Base-by-base conservation (phyloP, 2,797 vertebrate genomes). In the Anguilla pacifica region DNA sequence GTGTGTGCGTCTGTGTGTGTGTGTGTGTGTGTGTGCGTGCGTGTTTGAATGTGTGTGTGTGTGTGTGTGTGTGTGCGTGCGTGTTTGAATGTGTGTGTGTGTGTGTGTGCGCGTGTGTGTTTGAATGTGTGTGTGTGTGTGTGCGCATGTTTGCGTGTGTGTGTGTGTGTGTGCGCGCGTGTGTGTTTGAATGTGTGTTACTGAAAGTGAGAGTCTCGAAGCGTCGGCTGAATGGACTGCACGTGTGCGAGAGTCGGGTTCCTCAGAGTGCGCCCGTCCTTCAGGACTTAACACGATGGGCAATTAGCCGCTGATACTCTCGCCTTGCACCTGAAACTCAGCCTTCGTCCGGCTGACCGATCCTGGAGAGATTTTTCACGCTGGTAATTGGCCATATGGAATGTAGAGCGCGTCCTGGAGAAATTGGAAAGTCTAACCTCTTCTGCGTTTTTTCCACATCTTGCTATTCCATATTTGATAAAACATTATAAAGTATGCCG, bases 401-500 rank as follows among this genome's bases (percentile, higher is more conserved):
- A 85, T 88, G 86, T 86, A 81, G 57, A 25, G 3, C 84, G 57
- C 88, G n/a, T 81, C 89, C 64, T 84, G 55, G 6, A 87, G 59
- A 86, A 84, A 85, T 43, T 85, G 89, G 86, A 88, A 84, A 86
- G 25, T 88, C 82, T 88, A 84, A 89, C 51, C 57, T 28, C 17
- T 28, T 43, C 28, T 43, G 43, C 13, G 70, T 15, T 77, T 43
- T 86, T 51, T 55, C 86, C 83, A 89, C 86, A 90, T 88, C 89
- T 90, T 59, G 39, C 67, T 88, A 81, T 11, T 64, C 70, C 87
- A 86, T 89, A 70, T 70, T 72, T 88, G 90, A 93, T 85, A 85
- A 89, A 72, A 86, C 64, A 67, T 87, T 79, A 88, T 91, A 90
- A 91, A 91, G 91, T 79, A 74, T 88, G 9, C 86, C 57, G 91